Evolutionary conservation across 53 echinoderm and acorn worm species (phyloP).

Genomic region (Crossaster papposus): DNA sequence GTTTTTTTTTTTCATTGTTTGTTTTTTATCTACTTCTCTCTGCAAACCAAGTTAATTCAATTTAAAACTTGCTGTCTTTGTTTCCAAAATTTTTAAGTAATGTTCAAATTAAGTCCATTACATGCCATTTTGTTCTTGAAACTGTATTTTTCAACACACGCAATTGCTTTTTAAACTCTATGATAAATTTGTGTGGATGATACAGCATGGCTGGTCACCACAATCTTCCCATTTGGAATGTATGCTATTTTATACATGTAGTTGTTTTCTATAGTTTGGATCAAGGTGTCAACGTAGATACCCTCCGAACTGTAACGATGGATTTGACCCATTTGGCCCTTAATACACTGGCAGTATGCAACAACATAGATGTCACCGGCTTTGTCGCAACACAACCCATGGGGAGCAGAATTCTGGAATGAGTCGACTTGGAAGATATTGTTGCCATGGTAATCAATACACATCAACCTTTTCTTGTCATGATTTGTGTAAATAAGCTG

Average conservation of each 20-base stretch:
- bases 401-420: neutral
- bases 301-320: constrained; percentile 23
- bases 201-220: neutral
- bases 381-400: constrained; percentile 25
- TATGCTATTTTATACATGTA: neutral
- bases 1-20: too few relatives aligned
- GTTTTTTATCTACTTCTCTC: too few relatives aligned
- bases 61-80: too few relatives aligned
- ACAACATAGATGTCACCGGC: constrained; percentile 30
- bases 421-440: neutral
- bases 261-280: neutral
- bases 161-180: neutral
- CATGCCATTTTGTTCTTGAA: too few relatives aligned
- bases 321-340: too few relatives aligned
- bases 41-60: too few relatives aligned
- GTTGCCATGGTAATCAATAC: neutral
- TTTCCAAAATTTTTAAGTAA: too few relatives aligned
- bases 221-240: neutral
- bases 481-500: constrained; percentile 4
- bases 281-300: constrained; percentile 8
- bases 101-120: too few relatives aligned
- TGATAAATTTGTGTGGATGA: neutral
- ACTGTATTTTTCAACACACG: neutral
- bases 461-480: neutral
- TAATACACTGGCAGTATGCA: too few relatives aligned